These are phyloP conservation scores for Augochlorella aurata DNA, from an alignment of 2,888 invertebrate genomes.

Conservation along the genomic window DNA sequence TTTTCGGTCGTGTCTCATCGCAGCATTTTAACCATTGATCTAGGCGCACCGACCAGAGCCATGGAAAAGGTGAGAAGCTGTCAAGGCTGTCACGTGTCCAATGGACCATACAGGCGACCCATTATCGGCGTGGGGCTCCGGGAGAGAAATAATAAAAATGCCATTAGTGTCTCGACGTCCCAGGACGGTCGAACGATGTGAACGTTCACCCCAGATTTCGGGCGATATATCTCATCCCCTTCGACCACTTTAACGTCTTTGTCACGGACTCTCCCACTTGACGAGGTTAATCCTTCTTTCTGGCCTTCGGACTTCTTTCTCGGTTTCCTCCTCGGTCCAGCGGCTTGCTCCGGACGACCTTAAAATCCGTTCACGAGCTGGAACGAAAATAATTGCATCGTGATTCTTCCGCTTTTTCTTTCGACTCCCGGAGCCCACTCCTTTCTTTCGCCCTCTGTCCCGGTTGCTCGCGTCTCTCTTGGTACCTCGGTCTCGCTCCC, in stretches of 20 bases:
- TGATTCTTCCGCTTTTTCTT: constrained; percentile 74
- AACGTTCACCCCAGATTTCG: constrained; percentile 73
- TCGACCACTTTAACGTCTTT: constrained; percentile 71
- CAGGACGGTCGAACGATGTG: constrained; percentile 68
- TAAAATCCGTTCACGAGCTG: constrained; percentile 73
- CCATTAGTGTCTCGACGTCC: constrained; percentile 78
- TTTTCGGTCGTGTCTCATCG: constrained; percentile 18
- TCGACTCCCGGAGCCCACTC: constrained; percentile 41
- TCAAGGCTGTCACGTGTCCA: constrained; percentile 78
- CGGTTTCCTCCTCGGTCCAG: constrained; percentile 59
- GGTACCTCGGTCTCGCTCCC: constrained; percentile 11
- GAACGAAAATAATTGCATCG: constrained; percentile 79
- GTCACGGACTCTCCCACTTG: constrained; percentile 74
- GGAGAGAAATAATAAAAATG: constrained; percentile 81
- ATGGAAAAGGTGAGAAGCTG: constrained; percentile 73
- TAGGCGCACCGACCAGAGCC: constrained; percentile 27
- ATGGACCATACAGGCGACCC: constrained; percentile 77
- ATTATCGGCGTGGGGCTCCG: constrained; percentile 67
- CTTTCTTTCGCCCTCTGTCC: constrained; percentile 22
- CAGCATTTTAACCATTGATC: constrained; percentile 25
- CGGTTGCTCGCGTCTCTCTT: constrained; percentile 17
- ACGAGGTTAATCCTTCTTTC: constrained; percentile 78
- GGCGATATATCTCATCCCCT: constrained; percentile 71
- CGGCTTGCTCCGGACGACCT: constrained; percentile 53
- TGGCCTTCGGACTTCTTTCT: constrained; percentile 56